These are phyloP conservation scores for Drosophila kurseongensis DNA, from an alignment of 1,140 invertebrate genomes.

Conservation along the genomic window DNA sequence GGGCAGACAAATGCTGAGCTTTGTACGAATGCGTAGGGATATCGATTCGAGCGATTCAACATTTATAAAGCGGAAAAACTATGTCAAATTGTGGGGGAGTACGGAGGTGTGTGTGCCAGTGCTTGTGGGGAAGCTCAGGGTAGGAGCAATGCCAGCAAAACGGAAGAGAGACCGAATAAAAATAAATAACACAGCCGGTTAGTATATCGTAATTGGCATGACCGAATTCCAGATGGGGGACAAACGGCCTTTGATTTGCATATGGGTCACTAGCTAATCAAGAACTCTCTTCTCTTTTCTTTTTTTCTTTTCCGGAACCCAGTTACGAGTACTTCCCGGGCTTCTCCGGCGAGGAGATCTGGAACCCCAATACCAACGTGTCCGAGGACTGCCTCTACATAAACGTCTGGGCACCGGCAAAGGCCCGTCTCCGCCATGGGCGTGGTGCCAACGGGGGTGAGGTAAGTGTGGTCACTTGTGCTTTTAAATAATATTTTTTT, in stretches of 20 bases:
- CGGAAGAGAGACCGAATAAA: slow-evolving; percentile 76
- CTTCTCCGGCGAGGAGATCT: slow-evolving; percentile 96
- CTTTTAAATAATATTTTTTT: too few species aligned
- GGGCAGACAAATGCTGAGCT: slow-evolving; percentile 38
- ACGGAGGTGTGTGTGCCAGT: slow-evolving; percentile 14
- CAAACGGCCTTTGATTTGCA: slow-evolving; percentile 55
- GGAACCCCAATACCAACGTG: slow-evolving; percentile 96
- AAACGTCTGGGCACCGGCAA: slow-evolving; percentile 95
- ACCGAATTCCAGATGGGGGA: slow-evolving; percentile 37
- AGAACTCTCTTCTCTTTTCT: neutral
- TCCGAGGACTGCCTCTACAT: slow-evolving; percentile 97
- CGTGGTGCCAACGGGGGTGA: slow-evolving; percentile 83
- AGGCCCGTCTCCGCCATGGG: slow-evolving; percentile 88
- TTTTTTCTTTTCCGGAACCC: slow-evolving; percentile 1
- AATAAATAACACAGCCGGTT: slow-evolving; percentile 80
- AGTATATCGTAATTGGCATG: slow-evolving; percentile 75
- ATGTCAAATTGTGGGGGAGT: slow-evolving; percentile 50
- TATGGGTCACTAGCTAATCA: slow-evolving; percentile 40
- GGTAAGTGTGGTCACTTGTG: slow-evolving; percentile 43
- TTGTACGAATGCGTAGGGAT: slow-evolving; percentile 57
- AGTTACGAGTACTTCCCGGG: slow-evolving; percentile 94
- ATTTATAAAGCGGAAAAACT: slow-evolving; percentile 76
- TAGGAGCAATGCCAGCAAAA: slow-evolving; percentile 55
- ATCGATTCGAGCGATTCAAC: slow-evolving; percentile 74
- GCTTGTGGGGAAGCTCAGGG: slow-evolving; percentile 24